These are phyloP conservation scores for Rhizomys pruinosus DNA, from an alignment of 2,113 vertebrate genomes.

Conservation along the genomic window DNA sequence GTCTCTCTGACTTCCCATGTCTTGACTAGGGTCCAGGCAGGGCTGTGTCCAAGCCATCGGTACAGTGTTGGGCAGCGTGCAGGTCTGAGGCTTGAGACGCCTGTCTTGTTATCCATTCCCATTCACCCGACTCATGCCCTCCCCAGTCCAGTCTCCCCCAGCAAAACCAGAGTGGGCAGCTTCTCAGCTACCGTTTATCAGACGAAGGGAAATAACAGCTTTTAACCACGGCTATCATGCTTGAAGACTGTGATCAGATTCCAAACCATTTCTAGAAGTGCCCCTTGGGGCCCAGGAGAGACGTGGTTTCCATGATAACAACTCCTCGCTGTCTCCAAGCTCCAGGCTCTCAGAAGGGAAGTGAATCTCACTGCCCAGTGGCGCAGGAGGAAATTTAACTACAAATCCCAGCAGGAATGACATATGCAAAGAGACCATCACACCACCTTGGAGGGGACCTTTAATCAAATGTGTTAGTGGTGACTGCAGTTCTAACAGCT, in stretches of 20 bases:
- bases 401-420: neutral
- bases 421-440: neutral
- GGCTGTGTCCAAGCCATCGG: accelerated
- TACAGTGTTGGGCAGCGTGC: neutral
- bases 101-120: neutral
- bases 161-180: slow-evolving; percentile 66
- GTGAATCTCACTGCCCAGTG: slow-evolving; percentile 1
- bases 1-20: neutral
- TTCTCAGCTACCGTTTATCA: slow-evolving; percentile 79
- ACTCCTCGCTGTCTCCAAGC: neutral
- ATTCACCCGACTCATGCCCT: neutral
- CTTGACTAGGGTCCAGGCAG: neutral
- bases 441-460: neutral
- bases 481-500: neutral
- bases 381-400: slow-evolving; percentile 11
- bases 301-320: slow-evolving; percentile 81
- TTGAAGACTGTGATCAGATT: slow-evolving; percentile 85
- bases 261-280: slow-evolving; percentile 79
- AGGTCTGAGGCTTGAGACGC: neutral
- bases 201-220: slow-evolving; percentile 83
- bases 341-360: slow-evolving; percentile 14
- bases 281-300: slow-evolving; percentile 74
- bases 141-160: neutral
- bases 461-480: accelerated
- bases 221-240: slow-evolving; percentile 79